Evolutionary conservation across 2,113 vertebrate genomes (phyloP).

Genomic region (Hoplias malabaricus): DNA sequence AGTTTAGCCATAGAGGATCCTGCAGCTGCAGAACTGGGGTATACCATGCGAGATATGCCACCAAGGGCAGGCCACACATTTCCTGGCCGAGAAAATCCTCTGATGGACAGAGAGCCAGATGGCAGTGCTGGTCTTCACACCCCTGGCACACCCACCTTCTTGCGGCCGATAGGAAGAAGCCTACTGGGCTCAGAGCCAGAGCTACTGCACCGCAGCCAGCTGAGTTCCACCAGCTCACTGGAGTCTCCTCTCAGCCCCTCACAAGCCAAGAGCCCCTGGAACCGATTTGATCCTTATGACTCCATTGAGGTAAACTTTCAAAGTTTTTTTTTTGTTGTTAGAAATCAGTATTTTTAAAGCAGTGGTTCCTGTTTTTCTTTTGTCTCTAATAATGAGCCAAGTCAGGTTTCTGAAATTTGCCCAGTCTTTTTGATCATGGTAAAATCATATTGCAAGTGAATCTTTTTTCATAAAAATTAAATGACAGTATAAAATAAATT

Average conservation of each 20-base stretch:
- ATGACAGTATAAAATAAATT: no score
- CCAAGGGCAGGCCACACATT: slow-evolving; percentile 13
- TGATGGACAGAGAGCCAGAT: slow-evolving; percentile 32
- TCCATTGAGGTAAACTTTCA: slow-evolving; percentile 75
- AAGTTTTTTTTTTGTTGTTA: no score
- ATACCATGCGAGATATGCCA: slow-evolving; percentile 73
- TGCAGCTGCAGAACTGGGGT: slow-evolving; percentile 76
- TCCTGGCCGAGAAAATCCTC: slow-evolving; percentile 48
- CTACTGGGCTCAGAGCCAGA: slow-evolving; percentile 24
- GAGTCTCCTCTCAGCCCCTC: slow-evolving; percentile 72
- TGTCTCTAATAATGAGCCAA: no score
- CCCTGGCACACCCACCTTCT: slow-evolving; percentile 29
- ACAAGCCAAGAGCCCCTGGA: slow-evolving; percentile 80
- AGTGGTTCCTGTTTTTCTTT: no score
- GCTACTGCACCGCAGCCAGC: slow-evolving; percentile 28
- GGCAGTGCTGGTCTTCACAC: slow-evolving; percentile 21
- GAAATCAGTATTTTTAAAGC: no score
- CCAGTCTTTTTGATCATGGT: no score
- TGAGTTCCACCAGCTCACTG: slow-evolving; percentile 57
- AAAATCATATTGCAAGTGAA: no score
- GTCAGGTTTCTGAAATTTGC: no score
- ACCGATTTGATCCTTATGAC: slow-evolving; percentile 82
- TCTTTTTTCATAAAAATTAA: no score
- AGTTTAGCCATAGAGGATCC: slow-evolving; percentile 78
- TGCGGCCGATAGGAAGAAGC: slow-evolving; percentile 2